Evolutionary conservation across 2,797 vertebrate species (phyloP).

Genomic region (Sebastes steindachneri): DNA sequence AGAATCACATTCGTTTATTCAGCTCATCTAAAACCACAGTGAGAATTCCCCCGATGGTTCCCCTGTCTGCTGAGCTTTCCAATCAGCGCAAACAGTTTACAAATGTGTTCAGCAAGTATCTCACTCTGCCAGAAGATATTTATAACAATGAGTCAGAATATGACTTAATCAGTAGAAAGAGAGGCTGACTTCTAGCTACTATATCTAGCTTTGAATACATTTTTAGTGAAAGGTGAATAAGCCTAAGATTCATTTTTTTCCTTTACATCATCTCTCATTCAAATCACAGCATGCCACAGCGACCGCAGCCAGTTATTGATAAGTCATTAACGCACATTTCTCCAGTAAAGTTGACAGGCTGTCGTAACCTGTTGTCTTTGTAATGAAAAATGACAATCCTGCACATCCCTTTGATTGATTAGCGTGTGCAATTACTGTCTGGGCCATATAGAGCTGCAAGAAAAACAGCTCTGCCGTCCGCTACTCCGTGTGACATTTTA

Average conservation of each 20-base stretch:
- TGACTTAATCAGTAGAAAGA: slow-evolving; percentile 14
- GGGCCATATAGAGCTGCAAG: slow-evolving; percentile 46
- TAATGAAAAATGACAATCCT: slow-evolving; percentile 75
- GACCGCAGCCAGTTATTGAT: slow-evolving; percentile 63
- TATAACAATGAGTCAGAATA: slow-evolving; percentile 15
- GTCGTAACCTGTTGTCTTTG: slow-evolving; percentile 75
- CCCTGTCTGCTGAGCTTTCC: slow-evolving; percentile 21
- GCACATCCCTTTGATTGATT: slow-evolving; percentile 78
- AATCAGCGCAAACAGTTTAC: slow-evolving; percentile 31
- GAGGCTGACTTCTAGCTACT: not conserved
- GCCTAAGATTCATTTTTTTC: not conserved
- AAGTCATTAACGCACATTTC: slow-evolving; percentile 74
- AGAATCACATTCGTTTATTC: slow-evolving; percentile 36
- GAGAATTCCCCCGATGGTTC: slow-evolving; percentile 15
- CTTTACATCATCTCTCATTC: slow-evolving; percentile 4
- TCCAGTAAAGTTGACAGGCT: slow-evolving; percentile 58
- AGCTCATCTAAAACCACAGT: slow-evolving; percentile 27
- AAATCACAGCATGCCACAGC: not conserved
- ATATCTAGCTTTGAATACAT: not conserved
- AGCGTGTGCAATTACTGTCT: slow-evolving; percentile 77
- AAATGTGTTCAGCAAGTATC: slow-evolving; percentile 15
- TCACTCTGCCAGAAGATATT: slow-evolving; percentile 23
- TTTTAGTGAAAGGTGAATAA: slow-evolving; percentile 19
- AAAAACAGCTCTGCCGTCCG: slow-evolving; percentile 65
- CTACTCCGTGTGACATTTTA: slow-evolving; percentile 74